Percentiles rank a stretch among this genome's conserved stretches.
phyloP scores from a whole-genome alignment of 1,140 invertebrate species.

The Ericerus pela region DNA sequence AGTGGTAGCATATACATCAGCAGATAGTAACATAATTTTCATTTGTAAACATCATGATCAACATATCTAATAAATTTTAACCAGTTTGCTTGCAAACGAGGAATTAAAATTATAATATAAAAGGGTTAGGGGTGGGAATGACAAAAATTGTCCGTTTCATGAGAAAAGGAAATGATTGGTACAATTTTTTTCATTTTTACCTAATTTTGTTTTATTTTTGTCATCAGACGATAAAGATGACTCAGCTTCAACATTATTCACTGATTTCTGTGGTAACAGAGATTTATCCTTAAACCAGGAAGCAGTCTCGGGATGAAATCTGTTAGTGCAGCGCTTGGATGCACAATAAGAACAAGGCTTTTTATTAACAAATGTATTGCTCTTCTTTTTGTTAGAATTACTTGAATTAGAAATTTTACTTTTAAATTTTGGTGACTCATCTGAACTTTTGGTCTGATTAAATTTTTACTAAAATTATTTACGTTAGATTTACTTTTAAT shows the following conservation, averaged over 20 bases:
- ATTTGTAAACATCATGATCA: conserved; percentile 10
- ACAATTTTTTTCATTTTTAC: no score
- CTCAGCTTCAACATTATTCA: not conserved
- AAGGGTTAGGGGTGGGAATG: no score
- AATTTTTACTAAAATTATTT: conserved; percentile 24
- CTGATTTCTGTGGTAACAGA: no score
- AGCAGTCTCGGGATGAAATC: conserved; percentile 23
- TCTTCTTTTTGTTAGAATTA: conserved; percentile 21
- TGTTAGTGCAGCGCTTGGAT: no score
- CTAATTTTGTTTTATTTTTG: conserved; percentile 12
- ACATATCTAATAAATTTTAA: conserved; percentile 1
- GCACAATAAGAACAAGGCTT: no score
- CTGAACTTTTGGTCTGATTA: conserved; percentile 22
- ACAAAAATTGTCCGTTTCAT: no score
- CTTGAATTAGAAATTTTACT: conserved; percentile 24
- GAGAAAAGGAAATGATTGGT: no score
- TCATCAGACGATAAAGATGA: not conserved
- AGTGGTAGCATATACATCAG: not conserved
- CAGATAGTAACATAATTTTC: conserved; percentile 14
- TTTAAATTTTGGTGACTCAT: conserved; percentile 27
- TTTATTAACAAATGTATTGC: no score
- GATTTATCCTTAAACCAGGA: conserved; percentile 25
- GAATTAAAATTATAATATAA: no score
- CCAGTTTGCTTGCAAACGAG: no score
- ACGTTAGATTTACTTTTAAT: conserved; percentile 25